These are phyloP conservation scores for Dromaius novaehollandiae DNA, from an alignment of 2,113 vertebrate species.

Conservation along the genomic window DNA sequence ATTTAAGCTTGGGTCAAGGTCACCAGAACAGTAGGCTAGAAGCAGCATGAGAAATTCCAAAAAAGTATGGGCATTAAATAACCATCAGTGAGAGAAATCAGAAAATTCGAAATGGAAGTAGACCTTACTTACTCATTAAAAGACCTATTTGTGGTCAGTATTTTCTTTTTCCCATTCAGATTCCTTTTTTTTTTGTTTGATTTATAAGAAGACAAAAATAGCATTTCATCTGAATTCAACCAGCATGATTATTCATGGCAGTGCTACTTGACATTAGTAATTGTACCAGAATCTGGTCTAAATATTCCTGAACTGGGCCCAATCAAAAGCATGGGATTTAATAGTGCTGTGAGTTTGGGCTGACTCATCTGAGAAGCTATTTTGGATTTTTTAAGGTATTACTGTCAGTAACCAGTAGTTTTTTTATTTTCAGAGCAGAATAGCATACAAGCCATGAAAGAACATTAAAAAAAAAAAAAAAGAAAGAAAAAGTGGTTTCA, in stretches of 20 bases:
- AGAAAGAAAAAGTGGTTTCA: neutral
- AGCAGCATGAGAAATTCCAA: neutral
- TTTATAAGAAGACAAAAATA: slow-evolving; percentile 21
- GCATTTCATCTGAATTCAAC: slow-evolving; percentile 18
- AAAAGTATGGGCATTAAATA: neutral
- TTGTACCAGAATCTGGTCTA: slow-evolving; percentile 59
- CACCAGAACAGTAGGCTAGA: neutral
- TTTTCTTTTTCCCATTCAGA: neutral
- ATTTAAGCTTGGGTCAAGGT: neutral
- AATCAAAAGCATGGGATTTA: slow-evolving; percentile 51
- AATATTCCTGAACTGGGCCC: slow-evolving; percentile 55
- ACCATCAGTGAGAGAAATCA: neutral
- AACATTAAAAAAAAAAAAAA: neutral
- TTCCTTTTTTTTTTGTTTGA: neutral
- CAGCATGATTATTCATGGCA: slow-evolving; percentile 19
- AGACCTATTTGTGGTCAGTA: neutral
- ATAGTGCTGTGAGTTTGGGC: slow-evolving; percentile 46
- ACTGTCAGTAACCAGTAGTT: slow-evolving; percentile 3
- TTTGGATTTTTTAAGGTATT: slow-evolving; percentile 65
- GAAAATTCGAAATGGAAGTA: neutral
- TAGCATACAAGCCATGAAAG: slow-evolving; percentile 36
- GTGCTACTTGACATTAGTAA: slow-evolving; percentile 54
- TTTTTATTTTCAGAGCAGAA: neutral
- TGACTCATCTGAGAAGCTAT: slow-evolving; percentile 60
- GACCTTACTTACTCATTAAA: neutral